These are phyloP conservation scores for Jacana jacana DNA, from an alignment of 2,113 vertebrate genomes.

Conservation along the genomic window DNA sequence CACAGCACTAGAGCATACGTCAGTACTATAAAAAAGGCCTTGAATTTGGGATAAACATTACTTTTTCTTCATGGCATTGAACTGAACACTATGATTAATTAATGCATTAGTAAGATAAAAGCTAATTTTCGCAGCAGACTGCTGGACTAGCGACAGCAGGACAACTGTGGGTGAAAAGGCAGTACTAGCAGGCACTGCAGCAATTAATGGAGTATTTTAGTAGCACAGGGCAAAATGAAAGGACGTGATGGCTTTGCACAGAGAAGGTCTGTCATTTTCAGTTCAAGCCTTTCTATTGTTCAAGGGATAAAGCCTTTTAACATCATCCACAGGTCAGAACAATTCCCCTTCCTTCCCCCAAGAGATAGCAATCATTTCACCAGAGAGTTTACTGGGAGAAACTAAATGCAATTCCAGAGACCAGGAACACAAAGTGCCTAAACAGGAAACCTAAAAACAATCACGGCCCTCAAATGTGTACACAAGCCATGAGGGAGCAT, in stretches of 20 bases:
- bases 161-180: neutral
- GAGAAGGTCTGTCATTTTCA: neutral
- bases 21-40: neutral
- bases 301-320: neutral
- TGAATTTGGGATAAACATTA: neutral
- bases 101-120: neutral
- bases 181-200: neutral
- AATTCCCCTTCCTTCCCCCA: neutral
- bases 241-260: neutral
- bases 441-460: neutral
- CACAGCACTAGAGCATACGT: neutral
- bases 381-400: neutral
- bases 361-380: neutral
- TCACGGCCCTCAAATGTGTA: neutral
- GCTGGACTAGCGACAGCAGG: neutral
- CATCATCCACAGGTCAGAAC: neutral
- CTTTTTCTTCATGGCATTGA: neutral
- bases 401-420: neutral
- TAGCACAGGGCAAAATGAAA: neutral
- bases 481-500: neutral
- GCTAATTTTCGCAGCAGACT: neutral
- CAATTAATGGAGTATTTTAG: neutral
- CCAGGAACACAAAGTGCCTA: neutral
- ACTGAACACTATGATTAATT: neutral
- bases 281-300: neutral